phyloP scores from a whole-genome alignment of 2,797 vertebrate genomes.

The Scleropages formosus region DNA sequence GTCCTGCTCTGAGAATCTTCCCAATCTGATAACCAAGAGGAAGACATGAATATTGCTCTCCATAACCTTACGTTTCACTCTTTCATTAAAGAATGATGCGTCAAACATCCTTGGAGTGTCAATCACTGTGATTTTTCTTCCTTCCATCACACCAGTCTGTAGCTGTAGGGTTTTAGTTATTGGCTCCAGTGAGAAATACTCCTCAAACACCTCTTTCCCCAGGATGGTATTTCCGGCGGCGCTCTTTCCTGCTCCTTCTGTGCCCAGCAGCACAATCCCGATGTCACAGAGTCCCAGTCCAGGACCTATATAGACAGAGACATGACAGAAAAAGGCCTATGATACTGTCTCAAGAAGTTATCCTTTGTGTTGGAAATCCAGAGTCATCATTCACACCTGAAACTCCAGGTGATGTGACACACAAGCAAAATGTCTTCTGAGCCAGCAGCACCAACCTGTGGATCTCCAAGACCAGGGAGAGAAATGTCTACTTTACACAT shows the following conservation, averaged over 20 bases:
- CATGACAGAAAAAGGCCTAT: too few relatives aligned
- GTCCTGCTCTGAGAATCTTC: conserved; percentile 13
- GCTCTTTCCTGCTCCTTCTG: conserved; percentile 49
- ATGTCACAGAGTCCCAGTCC: too few relatives aligned
- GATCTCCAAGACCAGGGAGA: too few relatives aligned
- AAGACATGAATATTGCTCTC: conserved; percentile 6
- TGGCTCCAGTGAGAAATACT: neutral
- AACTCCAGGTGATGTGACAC: too few relatives aligned
- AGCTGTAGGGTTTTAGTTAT: conserved; percentile 20
- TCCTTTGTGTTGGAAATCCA: too few relatives aligned
- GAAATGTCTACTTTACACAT: too few relatives aligned
- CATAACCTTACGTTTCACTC: neutral
- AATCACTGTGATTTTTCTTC: neutral
- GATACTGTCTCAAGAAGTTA: too few relatives aligned
- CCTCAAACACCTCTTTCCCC: neutral
- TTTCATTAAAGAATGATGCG: fast-evolving
- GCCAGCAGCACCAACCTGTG: too few relatives aligned
- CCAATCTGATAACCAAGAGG: conserved; percentile 17
- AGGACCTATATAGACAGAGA: too few relatives aligned
- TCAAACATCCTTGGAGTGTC: conserved; percentile 48
- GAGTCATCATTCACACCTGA: too few relatives aligned
- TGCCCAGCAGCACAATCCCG: conserved; percentile 46
- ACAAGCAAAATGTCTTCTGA: too few relatives aligned
- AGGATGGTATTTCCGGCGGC: conserved; percentile 47
- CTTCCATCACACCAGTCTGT: fast-evolving